phyloP scores from a whole-genome alignment of 2,888 invertebrate species.

The Tyria jacobaeae region DNA sequence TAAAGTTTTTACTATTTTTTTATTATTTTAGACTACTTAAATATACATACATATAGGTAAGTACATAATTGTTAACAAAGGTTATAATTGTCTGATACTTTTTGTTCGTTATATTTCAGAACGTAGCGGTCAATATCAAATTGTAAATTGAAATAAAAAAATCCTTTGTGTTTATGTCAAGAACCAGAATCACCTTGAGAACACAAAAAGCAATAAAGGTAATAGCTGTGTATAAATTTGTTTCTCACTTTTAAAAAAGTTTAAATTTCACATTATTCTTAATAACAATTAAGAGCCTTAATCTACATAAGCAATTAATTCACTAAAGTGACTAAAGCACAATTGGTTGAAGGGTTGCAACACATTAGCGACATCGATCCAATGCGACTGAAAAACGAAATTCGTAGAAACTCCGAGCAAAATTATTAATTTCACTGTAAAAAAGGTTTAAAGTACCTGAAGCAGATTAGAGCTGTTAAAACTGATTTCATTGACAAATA shows the following conservation, averaged over 20 bases:
- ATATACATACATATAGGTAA: no score
- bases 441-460: constrained; percentile 23
- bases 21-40: no score
- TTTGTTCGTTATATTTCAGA: neutral
- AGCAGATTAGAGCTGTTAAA: neutral
- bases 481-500: neutral
- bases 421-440: constrained; percentile 44
- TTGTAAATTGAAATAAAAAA: neutral
- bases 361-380: constrained; percentile 24
- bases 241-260: neutral
- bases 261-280: neutral
- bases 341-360: constrained; percentile 5
- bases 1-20: no score
- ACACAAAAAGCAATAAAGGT: neutral
- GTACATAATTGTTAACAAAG: neutral
- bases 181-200: neutral
- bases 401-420: constrained; percentile 24
- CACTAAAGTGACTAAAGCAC: constrained; percentile 4
- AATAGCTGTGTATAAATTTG: neutral
- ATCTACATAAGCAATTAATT: constrained; percentile 4
- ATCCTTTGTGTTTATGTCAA: neutral
- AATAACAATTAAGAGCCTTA: constrained; percentile 5
- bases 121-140: neutral
- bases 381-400: constrained; percentile 40
- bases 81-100: neutral